Evolutionary conservation across 2,888 invertebrate species (phyloP), one percentile per base, ranked within the genome.

Genomic region (Panzeria rudis): DNA sequence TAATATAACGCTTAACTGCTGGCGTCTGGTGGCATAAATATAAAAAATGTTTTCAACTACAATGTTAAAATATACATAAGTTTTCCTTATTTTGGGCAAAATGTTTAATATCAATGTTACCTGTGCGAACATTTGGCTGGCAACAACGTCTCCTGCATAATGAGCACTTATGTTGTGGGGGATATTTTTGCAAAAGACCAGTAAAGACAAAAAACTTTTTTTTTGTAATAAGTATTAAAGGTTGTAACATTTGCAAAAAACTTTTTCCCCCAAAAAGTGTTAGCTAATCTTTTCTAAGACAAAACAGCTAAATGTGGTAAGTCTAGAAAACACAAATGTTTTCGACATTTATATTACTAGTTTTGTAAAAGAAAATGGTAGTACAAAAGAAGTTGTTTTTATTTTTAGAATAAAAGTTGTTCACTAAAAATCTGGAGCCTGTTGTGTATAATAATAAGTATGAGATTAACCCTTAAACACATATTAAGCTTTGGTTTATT

Each of bases 121-220:
- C 71, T 76, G 75, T 11, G 35, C 41, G 20, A 52, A 2, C 9
- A 44, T 35, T 41, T 64, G 64, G 38, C 56, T 47, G 50, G 25
- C 47, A 73, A 47, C 54, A 78, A 64, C 54, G 73, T 77, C 47
- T 69, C 47, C 61, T 73, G 73, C 80, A 84, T 81, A 84, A 81
- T 77, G 80, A 81, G 72, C 54, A 17, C 4, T 32, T 47, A 52
- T 6, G 50, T 29, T 11, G 20, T 25, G 59, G 47, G 23, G 50
- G 13, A 23, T 29, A n/a, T 56, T 54, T 61, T 23, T 29, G 20
- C 29, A 52, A 2, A 15, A 23, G 44, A 59, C 50, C 50, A 38
- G 41, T 50, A 52, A 17, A 59, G 25, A 44, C 20, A 29, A 52
- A 47, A 41, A 44, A n/a, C 15, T 62, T 54, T 25, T 41, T 29